Evolutionary conservation across 2,888 invertebrate species (phyloP).

Genomic region (Ophion slaviceki): DNA sequence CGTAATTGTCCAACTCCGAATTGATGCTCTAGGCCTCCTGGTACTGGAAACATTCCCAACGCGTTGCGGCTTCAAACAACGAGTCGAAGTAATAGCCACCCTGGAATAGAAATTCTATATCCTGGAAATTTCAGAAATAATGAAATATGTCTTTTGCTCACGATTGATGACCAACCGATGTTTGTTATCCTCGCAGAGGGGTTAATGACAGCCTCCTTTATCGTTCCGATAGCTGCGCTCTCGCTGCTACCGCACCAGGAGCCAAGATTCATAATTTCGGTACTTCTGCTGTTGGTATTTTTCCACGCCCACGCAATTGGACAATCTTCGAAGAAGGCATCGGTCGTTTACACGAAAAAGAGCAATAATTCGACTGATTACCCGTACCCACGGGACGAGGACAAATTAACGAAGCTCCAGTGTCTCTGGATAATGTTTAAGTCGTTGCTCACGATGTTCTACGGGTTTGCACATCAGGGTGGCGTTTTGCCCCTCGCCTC

Average conservation of each 20-base stretch:
- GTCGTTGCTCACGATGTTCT: conserved; percentile 88
- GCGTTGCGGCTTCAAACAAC: no score
- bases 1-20: no score
- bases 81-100: no score
- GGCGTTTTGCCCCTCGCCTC: conserved; percentile 89
- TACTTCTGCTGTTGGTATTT: conserved; percentile 91
- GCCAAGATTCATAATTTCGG: conserved; percentile 94
- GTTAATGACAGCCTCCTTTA: conserved; percentile 90
- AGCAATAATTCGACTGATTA: conserved; percentile 74
- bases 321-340: conserved; percentile 70
- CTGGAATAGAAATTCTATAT: no score
- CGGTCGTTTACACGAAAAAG: conserved; percentile 67
- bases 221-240: conserved; percentile 89
- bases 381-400: conserved; percentile 78
- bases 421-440: conserved; percentile 90
- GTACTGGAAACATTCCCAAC: no score
- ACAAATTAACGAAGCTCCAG: conserved; percentile 79
- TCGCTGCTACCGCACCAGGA: conserved; percentile 97
- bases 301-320: conserved; percentile 87
- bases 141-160: no score
- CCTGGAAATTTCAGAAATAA: no score
- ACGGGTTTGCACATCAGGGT: conserved; percentile 95
- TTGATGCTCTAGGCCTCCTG: no score
- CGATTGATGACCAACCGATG: no score
- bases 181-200: conserved; percentile 83